Percentiles rank a stretch among this genome's conserved stretches.
Conservation (phyloP, 2,888 invertebrate species). For the Folsomia candida region DNA sequence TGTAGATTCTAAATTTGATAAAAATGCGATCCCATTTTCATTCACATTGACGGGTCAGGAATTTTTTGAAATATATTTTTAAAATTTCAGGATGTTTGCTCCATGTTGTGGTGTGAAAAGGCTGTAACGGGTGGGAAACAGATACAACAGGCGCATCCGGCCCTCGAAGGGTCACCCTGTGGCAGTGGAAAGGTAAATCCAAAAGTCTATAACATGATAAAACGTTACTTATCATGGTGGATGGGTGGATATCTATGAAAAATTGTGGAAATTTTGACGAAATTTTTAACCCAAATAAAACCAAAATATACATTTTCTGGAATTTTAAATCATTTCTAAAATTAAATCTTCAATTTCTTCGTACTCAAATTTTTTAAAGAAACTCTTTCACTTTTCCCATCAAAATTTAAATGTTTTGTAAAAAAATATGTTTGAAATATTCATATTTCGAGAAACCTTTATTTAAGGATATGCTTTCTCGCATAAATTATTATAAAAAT, state of each 20-base stretch:
- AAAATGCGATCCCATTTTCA: no score
- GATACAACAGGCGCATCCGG: constrained; percentile 51
- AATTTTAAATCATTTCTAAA: background rate
- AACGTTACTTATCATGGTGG: no score
- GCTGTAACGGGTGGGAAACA: constrained; percentile 52
- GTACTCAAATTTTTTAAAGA: no score
- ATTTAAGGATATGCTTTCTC: background rate
- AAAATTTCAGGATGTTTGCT: constrained; percentile 54
- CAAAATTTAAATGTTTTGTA: no score
- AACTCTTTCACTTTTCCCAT: no score
- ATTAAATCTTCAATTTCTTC: no score
- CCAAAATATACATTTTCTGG: background rate
- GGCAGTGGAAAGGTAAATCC: constrained; percentile 46
- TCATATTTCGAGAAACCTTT: background rate
- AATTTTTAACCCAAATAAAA: no score
- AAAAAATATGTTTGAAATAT: no score
- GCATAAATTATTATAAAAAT: background rate
- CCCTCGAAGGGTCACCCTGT: constrained; percentile 54
- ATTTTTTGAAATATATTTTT: constrained; percentile 49
- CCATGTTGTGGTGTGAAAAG: constrained; percentile 53
- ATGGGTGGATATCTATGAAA: no score
- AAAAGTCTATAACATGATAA: background rate
- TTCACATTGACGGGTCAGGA: no score
- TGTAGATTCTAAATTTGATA: no score
- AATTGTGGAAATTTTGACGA: no score